Evolutionary conservation across 2,797 vertebrate genomes (phyloP).

Genomic region (Menidia menidia): DNA sequence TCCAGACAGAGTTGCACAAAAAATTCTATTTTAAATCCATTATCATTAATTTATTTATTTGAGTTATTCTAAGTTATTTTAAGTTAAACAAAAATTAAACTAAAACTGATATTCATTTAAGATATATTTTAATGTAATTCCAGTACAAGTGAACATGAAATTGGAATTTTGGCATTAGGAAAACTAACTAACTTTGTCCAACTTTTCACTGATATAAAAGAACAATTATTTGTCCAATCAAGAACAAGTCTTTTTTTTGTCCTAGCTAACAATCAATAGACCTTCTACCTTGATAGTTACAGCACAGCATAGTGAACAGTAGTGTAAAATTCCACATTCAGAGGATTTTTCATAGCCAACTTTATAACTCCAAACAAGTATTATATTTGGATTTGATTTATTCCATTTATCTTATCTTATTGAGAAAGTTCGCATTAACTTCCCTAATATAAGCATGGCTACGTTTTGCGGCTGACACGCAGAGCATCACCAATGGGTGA

Average conservation of each 20-base stretch:
- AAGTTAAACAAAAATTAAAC: too few relatives aligned
- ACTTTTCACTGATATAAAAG: not conserved
- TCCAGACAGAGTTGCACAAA: too few relatives aligned
- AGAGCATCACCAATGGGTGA: constrained; percentile 11
- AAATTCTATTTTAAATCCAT: too few relatives aligned
- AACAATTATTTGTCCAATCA: not conserved
- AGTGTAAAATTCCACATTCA: not conserved
- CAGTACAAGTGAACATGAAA: too few relatives aligned
- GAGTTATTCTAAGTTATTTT: too few relatives aligned
- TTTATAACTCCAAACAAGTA: not conserved
- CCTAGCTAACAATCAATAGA: not conserved
- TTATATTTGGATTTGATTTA: not conserved
- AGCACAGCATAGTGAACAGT: not conserved
- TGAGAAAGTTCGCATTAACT: not conserved
- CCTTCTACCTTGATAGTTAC: not conserved
- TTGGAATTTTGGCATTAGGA: too few relatives aligned
- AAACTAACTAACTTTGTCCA: too few relatives aligned
- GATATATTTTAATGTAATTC: too few relatives aligned
- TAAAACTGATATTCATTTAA: too few relatives aligned
- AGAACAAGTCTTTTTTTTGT: not conserved
- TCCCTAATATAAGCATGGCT: constrained; percentile 5
- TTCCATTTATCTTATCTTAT: not conserved
- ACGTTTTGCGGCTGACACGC: constrained; percentile 4
- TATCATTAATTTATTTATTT: too few relatives aligned
- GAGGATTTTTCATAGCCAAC: not conserved